Evolutionary conservation across 2,113 vertebrate genomes (phyloP).

Genomic region (Engraulis encrasicolus): DNA sequence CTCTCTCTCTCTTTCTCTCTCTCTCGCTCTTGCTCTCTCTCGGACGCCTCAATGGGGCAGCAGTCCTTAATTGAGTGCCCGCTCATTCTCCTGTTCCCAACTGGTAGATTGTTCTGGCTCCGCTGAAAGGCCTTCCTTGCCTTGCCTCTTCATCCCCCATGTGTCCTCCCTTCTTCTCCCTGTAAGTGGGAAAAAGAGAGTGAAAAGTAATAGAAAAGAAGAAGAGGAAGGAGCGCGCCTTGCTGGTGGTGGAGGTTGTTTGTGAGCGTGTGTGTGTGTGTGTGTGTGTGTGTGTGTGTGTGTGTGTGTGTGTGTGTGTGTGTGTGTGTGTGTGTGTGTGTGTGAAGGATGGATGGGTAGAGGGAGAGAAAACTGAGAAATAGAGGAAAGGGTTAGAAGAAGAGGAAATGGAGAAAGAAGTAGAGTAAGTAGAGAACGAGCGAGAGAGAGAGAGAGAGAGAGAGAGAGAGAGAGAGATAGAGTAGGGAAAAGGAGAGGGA

Average conservation of each 20-base stretch:
- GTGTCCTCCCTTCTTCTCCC: constrained; percentile 77
- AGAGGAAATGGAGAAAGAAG: neutral
- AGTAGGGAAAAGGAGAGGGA: neutral
- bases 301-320: no score
- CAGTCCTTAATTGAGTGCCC: constrained; percentile 93
- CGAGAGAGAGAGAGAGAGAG: constrained; percentile 5
- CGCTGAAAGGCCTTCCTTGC: constrained; percentile 75
- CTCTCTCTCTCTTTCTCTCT: no score
- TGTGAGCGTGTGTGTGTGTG: no score
- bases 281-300: no score
- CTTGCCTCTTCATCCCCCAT: constrained; percentile 77
- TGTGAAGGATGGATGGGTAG: no score
- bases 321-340: no score
- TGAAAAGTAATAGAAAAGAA: no score
- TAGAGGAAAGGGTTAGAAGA: constrained; percentile 16
- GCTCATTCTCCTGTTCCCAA: constrained; percentile 83
- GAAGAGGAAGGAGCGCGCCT: constrained; percentile 79
- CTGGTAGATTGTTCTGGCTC: constrained; percentile 83
- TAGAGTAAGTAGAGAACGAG: no score
- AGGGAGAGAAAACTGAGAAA: constrained; percentile 74
- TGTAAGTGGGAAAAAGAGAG: constrained; percentile 73
- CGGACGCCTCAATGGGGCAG: constrained; percentile 83
- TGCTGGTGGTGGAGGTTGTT: constrained; percentile 80
- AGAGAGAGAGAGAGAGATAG: neutral
- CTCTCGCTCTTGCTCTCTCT: no score